Evolutionary conservation across 2,888 invertebrate genomes (phyloP).

Genomic region (Philopedon plagiatum): DNA sequence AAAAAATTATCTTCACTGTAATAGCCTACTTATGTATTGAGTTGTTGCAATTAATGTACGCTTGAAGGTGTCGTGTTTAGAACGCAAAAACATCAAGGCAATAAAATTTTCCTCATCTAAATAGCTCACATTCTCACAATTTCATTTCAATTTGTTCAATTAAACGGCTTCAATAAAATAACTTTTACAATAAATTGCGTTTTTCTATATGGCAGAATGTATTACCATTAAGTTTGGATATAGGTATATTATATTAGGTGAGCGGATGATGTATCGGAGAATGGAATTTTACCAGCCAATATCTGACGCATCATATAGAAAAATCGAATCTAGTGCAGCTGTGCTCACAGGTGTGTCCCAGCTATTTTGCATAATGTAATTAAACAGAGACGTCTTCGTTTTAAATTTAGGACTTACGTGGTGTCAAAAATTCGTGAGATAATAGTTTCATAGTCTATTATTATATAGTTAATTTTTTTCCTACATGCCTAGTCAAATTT

Average conservation of each 20-base stretch:
- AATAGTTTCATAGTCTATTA: no score
- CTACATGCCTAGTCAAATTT: no score
- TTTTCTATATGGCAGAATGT: slow-evolving; percentile 5
- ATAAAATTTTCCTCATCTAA: not conserved
- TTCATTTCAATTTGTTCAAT: not conserved
- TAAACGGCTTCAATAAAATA: slow-evolving; percentile 1
- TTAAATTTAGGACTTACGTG: not conserved
- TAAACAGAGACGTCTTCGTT: slow-evolving; percentile 24
- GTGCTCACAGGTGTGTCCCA: slow-evolving; percentile 54
- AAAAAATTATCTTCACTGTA: no score
- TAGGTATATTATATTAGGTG: no score
- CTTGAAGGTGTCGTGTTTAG: no score
- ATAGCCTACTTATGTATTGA: no score
- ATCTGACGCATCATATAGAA: slow-evolving; percentile 48
- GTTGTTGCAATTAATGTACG: no score
- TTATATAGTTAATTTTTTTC: no score
- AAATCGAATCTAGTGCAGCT: slow-evolving; percentile 54
- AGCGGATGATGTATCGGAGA: slow-evolving; percentile 25
- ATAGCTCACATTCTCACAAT: not conserved
- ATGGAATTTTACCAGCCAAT: slow-evolving; percentile 42
- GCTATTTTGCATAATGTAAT: slow-evolving; percentile 37
- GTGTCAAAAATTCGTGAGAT: no score
- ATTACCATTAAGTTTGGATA: slow-evolving; percentile 8
- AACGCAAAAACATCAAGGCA: no score
- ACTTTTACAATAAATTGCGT: not conserved